Percentiles rank a stretch among this genome's conserved stretches.
These are phyloP conservation scores for Chalcis sispes DNA, from an alignment of 2,888 invertebrate species.

Conservation along the genomic window DNA sequence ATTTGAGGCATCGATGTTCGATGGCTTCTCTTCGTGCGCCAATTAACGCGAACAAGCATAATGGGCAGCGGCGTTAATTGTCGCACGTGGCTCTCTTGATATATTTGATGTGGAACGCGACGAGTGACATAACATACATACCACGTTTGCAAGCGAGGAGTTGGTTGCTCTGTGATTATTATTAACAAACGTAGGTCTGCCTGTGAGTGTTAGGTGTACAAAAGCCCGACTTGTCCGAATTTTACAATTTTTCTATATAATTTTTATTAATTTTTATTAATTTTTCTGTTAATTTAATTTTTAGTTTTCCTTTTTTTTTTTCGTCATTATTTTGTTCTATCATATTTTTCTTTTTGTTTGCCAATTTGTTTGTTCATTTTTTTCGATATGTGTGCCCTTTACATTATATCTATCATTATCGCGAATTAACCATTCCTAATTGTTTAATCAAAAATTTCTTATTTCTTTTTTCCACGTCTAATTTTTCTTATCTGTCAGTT, in stretches of 20 bases:
- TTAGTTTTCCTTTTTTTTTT: not conserved
- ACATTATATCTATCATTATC: too few species aligned
- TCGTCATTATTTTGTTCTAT: constrained; percentile 4
- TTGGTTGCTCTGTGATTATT: constrained; percentile 66
- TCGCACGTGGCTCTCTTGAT: not conserved
- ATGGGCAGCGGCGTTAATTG: constrained; percentile 40
- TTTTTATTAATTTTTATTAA: constrained; percentile 19
- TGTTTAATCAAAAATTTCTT: not conserved
- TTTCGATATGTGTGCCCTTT: constrained; percentile 22
- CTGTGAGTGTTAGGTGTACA: constrained; percentile 73
- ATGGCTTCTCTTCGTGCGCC: too few species aligned
- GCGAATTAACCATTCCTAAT: constrained; percentile 1
- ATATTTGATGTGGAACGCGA: constrained; percentile 46
- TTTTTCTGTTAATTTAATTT: constrained; percentile 34
- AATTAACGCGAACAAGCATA: constrained; percentile 47
- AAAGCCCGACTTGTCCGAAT: constrained; percentile 66
- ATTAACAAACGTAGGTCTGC: constrained; percentile 68
- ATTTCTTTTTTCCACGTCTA: not conserved
- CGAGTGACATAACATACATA: not conserved
- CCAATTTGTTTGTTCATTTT: constrained; percentile 67
- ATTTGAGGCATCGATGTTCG: not conserved
- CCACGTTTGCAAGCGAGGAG: constrained; percentile 59
- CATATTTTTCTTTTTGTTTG: constrained; percentile 57
- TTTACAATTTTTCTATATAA: not conserved
- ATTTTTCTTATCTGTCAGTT: too few species aligned